Base-by-base conservation (phyloP, 2,113 vertebrate genomes). In the Etheostoma spectabile region DNA sequence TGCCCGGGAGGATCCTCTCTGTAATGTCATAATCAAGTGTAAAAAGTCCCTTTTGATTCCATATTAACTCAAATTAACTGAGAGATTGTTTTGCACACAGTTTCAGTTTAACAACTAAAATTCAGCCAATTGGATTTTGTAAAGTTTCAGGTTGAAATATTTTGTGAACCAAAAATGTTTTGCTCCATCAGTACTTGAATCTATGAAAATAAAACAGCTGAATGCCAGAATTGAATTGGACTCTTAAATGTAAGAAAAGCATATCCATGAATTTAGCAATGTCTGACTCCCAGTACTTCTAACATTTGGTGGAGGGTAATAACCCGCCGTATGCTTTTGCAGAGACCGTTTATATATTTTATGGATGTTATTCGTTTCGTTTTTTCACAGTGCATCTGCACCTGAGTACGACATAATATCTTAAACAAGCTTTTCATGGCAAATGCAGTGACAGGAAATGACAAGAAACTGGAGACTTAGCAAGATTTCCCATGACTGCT, bases 401-500 rank as follows among this genome's bases (percentile, higher is more conserved):
- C 45, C 64, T 86, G 61, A 57, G 63, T 77, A 61, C 77, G 75
- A 83, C 75, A 56, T 59, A 68, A 85, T 79, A 82, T 49, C 57
- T 70, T 46, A 38, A 79, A 77, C 61, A 77, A 42, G 66, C 76
- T 82, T 78, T 49, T 82, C 59, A 64, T 76, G 65, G 72, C 81
- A 74, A 79, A 76, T 11, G 8, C 69, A 14, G 1, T 76, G 61
- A 80, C 67, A 82, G 88, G 81, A 88, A 91, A 87, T 82, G 51
- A 79, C 80, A 79, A 57, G 83, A 86, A 89, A 88, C 65, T 27
- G 11, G 67, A 86, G 72, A 49, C 66, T 61, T 45, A 42, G 55
- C 2, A 8, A 74, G 42, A 63, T 84, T 89, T 88, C 90, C 82
- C 82, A 77, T 82, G 79, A 82, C 84, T 63, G 55, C 51, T 38